Evolutionary conservation across 2,113 vertebrate species (phyloP).

Genomic region (Sebastes fasciatus): DNA sequence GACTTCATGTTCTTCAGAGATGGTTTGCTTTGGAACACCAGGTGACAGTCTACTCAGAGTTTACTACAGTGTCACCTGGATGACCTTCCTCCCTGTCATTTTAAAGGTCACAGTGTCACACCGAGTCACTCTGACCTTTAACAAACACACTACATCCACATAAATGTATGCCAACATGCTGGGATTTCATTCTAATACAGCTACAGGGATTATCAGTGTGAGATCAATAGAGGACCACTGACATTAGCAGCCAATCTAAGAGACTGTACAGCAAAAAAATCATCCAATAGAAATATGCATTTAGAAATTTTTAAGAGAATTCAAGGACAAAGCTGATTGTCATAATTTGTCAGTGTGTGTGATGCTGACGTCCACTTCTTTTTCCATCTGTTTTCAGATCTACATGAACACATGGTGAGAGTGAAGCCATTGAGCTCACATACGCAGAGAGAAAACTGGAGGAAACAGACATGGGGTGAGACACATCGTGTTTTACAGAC

Average conservation of each 20-base stretch:
- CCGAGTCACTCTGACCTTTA: conserved; percentile 37
- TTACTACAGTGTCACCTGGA: not conserved
- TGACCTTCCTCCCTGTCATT: conserved; percentile 16
- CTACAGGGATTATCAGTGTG: conserved; percentile 29
- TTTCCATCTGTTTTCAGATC: conserved; percentile 20
- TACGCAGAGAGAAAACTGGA: conserved; percentile 15
- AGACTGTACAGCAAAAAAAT: not conserved
- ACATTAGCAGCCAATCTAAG: conserved; percentile 24
- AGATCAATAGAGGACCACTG: not conserved
- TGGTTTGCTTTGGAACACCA: not conserved
- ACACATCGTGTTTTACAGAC: not conserved
- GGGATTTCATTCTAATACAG: conserved; percentile 13
- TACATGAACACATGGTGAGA: conserved; percentile 27
- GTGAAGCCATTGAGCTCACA: not conserved
- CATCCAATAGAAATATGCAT: not conserved
- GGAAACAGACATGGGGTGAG: conserved; percentile 56
- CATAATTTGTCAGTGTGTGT: not conserved
- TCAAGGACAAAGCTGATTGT: not conserved
- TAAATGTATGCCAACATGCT: not conserved
- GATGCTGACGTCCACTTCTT: not conserved
- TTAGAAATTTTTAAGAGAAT: not conserved
- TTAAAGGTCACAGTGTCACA: conserved; percentile 43
- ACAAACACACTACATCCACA: not conserved
- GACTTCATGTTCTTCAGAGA: not conserved
- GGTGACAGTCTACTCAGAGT: not conserved